phyloP scores from a whole-genome alignment of 2,113 vertebrate species.

The Romanogobio albipinnatus region DNA sequence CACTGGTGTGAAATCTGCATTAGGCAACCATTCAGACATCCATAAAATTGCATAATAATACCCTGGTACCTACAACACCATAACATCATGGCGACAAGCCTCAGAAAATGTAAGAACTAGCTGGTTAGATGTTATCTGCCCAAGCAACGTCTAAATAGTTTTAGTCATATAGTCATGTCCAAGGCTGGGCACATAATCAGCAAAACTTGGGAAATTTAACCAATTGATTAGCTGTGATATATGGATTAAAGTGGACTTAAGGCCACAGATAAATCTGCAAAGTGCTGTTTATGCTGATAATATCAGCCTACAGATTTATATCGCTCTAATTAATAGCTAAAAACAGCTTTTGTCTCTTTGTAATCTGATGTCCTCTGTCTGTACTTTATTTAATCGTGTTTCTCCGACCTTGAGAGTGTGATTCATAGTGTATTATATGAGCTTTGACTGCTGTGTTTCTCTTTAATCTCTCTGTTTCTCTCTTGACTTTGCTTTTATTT shows the following conservation, averaged over 20 bases:
- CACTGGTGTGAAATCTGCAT: no score
- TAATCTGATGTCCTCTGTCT: constrained; percentile 45
- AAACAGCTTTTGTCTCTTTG: not conserved
- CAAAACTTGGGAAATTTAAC: constrained; percentile 14
- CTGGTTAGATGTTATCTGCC: not conserved
- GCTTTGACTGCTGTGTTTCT: constrained; percentile 8
- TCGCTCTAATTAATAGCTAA: constrained; percentile 34
- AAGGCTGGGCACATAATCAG: not conserved
- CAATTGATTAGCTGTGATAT: constrained; percentile 11
- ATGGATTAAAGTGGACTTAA: constrained; percentile 10
- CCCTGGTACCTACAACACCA: not conserved
- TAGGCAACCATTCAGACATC: no score
- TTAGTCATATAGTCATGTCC: not conserved
- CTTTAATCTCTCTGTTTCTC: constrained; percentile 37
- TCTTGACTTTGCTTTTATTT: constrained; percentile 15
- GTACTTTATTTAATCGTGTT: constrained; percentile 34
- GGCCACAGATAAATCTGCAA: constrained; percentile 3
- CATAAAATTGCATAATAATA: not conserved
- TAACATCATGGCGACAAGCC: not conserved
- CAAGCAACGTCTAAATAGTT: not conserved
- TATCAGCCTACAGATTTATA: constrained; percentile 23
- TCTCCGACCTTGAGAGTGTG: constrained; percentile 23
- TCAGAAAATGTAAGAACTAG: not conserved
- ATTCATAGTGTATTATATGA: constrained; percentile 26
- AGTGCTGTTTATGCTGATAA: constrained; percentile 19